A percentile compares a stretch with the other conserved stretches of the same genome.
These are phyloP conservation scores for Mastacembelus armatus DNA, from an alignment of 2,797 vertebrate genomes.

Conservation along the genomic window DNA sequence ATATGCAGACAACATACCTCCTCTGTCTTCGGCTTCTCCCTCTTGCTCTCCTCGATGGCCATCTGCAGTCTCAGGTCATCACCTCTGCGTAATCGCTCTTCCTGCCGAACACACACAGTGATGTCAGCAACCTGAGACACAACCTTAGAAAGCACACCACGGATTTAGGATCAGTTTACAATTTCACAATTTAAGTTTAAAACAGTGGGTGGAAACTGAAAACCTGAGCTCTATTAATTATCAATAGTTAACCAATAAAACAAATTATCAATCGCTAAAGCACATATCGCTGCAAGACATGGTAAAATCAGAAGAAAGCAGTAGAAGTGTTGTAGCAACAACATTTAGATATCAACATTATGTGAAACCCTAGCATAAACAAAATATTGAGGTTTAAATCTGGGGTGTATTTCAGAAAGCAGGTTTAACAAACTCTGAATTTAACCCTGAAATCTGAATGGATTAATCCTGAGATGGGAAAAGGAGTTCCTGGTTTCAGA, in stretches of 20 bases:
- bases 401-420: no score
- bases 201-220: conserved; percentile 4
- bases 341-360: neutral
- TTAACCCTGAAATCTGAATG: no score
- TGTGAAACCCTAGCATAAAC: neutral
- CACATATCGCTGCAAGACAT: neutral
- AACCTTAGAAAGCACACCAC: conserved; percentile 20
- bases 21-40: conserved; percentile 88
- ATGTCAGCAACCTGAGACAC: conserved; percentile 50
- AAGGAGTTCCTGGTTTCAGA: no score
- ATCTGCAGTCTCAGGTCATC: conserved; percentile 95
- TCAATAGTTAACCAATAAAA: conserved; percentile 9
- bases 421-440: no score
- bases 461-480: no score
- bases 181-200: conserved; percentile 9
- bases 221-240: conserved; percentile 18
- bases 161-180: no score
- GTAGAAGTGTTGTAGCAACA: neutral
- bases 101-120: conserved; percentile 82
- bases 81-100: conserved; percentile 91
- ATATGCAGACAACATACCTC: conserved; percentile 79
- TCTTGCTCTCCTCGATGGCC: conserved; percentile 94
- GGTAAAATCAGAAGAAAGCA: neutral
- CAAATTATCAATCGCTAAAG: neutral
- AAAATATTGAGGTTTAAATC: neutral